Evolutionary conservation across 1,140 invertebrate genomes (phyloP).

Genomic region (Reticulitermes speratus): DNA sequence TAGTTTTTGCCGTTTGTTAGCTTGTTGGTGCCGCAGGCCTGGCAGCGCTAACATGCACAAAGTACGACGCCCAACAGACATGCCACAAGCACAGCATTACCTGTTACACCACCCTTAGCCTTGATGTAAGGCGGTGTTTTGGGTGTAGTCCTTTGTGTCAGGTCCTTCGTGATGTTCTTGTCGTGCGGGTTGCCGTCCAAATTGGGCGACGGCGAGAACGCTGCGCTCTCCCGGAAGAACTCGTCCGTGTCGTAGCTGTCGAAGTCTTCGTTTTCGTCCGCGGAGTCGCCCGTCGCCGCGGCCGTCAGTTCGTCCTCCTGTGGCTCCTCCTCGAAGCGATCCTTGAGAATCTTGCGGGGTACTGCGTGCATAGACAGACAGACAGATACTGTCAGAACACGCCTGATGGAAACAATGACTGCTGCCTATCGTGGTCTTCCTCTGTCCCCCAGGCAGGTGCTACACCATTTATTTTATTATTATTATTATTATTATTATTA

Average conservation of each 20-base stretch:
- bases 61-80: not conserved
- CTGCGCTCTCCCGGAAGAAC: conserved; percentile 42
- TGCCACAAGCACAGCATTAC: not conserved
- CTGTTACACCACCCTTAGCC: not conserved
- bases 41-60: too few relatives aligned
- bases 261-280: conserved; percentile 48
- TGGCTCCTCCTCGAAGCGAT: conserved; percentile 69
- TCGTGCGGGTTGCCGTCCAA: conserved; percentile 36
- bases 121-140: not conserved
- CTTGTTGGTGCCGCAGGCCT: too few relatives aligned
- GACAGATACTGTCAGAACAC: too few relatives aligned
- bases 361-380: conserved; percentile 57
- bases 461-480: too few relatives aligned
- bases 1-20: too few relatives aligned
- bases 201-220: conserved; percentile 53
- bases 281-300: conserved; percentile 31
- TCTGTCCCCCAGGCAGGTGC: too few relatives aligned
- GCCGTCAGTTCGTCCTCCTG: conserved; percentile 67
- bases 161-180: not conserved
- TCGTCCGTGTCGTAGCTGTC: conserved; percentile 50
- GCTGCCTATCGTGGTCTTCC: too few relatives aligned
- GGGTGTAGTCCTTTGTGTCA: conserved; percentile 1
- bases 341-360: conserved; percentile 76
- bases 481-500: too few relatives aligned
- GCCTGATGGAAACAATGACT: too few relatives aligned